Evolutionary conservation across 2,797 vertebrate genomes (phyloP).

Genomic region (Bovichtus variegatus): DNA sequence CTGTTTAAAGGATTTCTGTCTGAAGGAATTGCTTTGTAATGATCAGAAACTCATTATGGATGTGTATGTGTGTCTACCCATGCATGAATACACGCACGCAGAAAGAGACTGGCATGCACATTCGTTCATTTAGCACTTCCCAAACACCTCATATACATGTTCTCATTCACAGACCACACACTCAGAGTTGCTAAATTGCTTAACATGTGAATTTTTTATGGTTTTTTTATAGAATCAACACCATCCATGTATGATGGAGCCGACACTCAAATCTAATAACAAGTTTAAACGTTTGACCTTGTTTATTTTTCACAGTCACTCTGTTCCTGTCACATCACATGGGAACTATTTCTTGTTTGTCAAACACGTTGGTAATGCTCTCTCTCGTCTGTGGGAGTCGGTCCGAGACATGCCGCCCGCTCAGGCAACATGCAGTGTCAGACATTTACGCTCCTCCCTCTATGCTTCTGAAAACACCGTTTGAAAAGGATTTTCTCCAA

Average conservation of each 20-base stretch:
- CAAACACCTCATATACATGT: constrained; percentile 66
- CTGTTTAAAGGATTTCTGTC: constrained; percentile 89
- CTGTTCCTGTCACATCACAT: constrained; percentile 62
- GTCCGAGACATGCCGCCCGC: constrained; percentile 61
- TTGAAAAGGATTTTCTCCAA: constrained; percentile 82
- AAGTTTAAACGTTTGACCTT: neutral
- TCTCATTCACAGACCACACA: constrained; percentile 63
- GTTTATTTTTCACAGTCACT: constrained; percentile 10
- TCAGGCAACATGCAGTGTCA: constrained; percentile 78
- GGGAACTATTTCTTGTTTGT: constrained; percentile 65
- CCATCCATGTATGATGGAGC: neutral
- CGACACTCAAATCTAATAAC: constrained; percentile 5
- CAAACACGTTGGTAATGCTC: constrained; percentile 53
- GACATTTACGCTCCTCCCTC: constrained; percentile 79
- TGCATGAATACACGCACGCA: constrained; percentile 16
- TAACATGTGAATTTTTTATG: constrained; percentile 23
- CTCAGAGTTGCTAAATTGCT: constrained; percentile 37
- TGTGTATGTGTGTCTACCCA: constrained; percentile 36
- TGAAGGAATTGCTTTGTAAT: constrained; percentile 87
- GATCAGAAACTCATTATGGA: constrained; percentile 81
- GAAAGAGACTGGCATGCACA: constrained; percentile 52
- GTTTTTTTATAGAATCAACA: constrained; percentile 1
- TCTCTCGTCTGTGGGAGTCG: constrained; percentile 71
- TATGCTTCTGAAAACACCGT: constrained; percentile 82
- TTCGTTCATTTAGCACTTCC: constrained; percentile 64